phyloP scores from a whole-genome alignment of 2,113 vertebrate genomes.

The Cervus canadensis region DNA sequence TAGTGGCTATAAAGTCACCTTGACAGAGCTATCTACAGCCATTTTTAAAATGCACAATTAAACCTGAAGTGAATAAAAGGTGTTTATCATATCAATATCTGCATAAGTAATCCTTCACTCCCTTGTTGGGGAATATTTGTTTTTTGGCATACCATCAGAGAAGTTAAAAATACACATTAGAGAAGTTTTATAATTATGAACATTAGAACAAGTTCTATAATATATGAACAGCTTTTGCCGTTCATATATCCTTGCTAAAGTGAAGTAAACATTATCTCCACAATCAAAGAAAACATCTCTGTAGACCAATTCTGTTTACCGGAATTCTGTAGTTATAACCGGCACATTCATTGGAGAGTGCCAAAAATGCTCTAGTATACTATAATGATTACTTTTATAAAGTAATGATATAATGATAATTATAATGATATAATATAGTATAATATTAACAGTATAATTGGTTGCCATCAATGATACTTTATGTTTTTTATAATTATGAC shows the following conservation, averaged over 20 bases:
- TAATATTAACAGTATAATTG: neutral
- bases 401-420: too few relatives aligned
- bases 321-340: neutral
- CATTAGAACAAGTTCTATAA: too few relatives aligned
- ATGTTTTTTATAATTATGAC: neutral
- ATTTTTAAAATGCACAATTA: slow-evolving; percentile 62
- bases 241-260: neutral
- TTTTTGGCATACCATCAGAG: slow-evolving; percentile 6
- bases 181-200: slow-evolving; percentile 24
- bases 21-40: slow-evolving; percentile 59
- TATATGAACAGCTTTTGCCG: neutral
- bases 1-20: slow-evolving; percentile 61
- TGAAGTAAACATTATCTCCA: slow-evolving; percentile 1
- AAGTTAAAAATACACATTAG: slow-evolving; percentile 56
- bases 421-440: neutral
- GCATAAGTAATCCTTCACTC: neutral
- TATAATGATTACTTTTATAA: neutral
- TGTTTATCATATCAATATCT: slow-evolving; percentile 51
- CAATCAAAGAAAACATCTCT: slow-evolving; percentile 31
- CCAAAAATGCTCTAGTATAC: neutral
- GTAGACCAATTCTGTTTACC: slow-evolving; percentile 22
- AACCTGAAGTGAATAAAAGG: slow-evolving; percentile 65
- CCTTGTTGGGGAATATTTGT: neutral
- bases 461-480: neutral
- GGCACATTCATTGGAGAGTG: neutral